Evolutionary conservation across 2,888 invertebrate genomes (phyloP), one percentile per base, ranked within the genome.

Genomic region (Ectropis crepuscularia): DNA sequence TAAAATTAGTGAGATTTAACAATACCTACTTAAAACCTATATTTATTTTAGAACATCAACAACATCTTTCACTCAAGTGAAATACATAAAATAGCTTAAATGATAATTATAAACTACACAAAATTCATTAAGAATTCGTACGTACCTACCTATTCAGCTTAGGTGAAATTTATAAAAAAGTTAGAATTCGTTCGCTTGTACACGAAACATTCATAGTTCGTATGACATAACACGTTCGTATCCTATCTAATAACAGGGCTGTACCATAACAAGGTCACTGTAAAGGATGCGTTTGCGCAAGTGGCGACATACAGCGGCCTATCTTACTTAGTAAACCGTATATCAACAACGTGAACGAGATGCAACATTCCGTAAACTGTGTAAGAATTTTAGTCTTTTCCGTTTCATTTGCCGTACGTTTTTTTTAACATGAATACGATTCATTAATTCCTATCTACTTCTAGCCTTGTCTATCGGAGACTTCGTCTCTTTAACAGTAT

Each of bases 1-100:
- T 92, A 92, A 92, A 89, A 92, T 92, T 92, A 92, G 92, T 91
- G 92, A 90, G 87, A 88, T 91, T 90, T 92, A 92, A 92, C 92
- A 91, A 91, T 91, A 91, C 87, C 85, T 91, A 91, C 86, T 89
- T 90, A 89, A 64, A 75, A 82, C 4, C 85, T 90, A 90, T 75
- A 74, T 84, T 86, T 85, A 86, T 83, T 81, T 86, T 86, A 92
- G 87, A 91, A 92, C 91, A 92, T 91, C 88, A 92, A 92, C 90
- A 92, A 92, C 89, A 90, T 86, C 86, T 86, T 91, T 87, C 89
- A 90, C 87, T 77, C 85, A 69, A 77, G 89, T 90, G 88, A 90
- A 90, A 89, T 85, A 86, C 80, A 84, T 81, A 78, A 84, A 83
- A 87, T 77, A 85, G 81, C 82, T 84, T 86, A 83, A 82, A 83